A percentile compares a stretch with the other conserved stretches of the same genome.
Conservation (phyloP, 2,113 vertebrate species). For the Eretmochelys imbricata region DNA sequence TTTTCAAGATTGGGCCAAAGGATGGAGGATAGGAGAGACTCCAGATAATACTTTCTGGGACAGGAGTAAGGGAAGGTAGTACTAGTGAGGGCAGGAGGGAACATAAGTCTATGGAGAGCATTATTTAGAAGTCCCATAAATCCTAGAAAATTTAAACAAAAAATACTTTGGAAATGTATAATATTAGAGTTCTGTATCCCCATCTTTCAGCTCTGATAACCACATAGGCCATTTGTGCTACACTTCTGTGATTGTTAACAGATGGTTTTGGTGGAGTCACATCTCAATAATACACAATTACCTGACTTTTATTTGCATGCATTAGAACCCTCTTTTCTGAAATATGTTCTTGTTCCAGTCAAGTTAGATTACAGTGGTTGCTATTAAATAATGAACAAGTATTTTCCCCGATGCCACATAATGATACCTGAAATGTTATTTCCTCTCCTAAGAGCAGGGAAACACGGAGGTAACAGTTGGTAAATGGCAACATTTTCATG, state of each 20-base stretch:
- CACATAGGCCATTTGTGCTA: neutral
- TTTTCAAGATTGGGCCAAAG: conserved; percentile 25
- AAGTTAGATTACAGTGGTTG: neutral
- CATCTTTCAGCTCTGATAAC: neutral
- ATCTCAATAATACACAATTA: neutral
- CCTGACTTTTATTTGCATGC: neutral
- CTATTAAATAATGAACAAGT: neutral
- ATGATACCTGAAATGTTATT: conserved; percentile 13
- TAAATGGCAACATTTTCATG: conserved; percentile 59
- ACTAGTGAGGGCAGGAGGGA: conserved; percentile 39
- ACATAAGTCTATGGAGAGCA: conserved; percentile 13
- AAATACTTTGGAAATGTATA: conserved; percentile 14
- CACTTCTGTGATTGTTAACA: neutral
- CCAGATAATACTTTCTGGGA: conserved; percentile 43
- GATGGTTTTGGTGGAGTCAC: neutral
- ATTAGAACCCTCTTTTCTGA: neutral
- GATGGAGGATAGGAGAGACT: conserved; percentile 38
- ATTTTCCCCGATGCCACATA: neutral
- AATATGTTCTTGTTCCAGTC: neutral
- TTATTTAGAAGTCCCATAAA: conserved; percentile 6
- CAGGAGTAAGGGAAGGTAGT: conserved; percentile 1
- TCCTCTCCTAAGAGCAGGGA: conserved; percentile 2
- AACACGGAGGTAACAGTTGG: conserved; percentile 24
- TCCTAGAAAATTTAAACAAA: neutral
- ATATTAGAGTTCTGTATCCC: conserved; percentile 8